phyloP scores from a whole-genome alignment of 2,797 vertebrate genomes.

The Ceyx erithaca region DNA sequence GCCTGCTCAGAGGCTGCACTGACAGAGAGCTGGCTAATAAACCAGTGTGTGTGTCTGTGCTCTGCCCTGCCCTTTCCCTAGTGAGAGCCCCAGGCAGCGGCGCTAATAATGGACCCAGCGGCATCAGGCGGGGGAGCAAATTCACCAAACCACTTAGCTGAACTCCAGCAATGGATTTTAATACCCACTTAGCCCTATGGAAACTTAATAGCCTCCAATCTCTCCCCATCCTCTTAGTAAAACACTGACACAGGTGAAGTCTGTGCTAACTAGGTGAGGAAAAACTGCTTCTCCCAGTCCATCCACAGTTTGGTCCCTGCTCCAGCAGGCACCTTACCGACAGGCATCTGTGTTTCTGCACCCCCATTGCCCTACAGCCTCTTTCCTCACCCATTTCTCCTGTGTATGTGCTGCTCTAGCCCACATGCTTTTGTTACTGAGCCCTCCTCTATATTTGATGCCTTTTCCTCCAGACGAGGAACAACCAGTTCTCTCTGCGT shows the following conservation, averaged over 20 bases:
- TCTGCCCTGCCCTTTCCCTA: fast-evolving
- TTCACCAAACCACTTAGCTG: conserved; percentile 9
- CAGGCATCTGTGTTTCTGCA: not conserved
- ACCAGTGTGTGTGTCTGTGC: fast-evolving
- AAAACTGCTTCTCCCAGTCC: not conserved
- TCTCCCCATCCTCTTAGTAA: not conserved
- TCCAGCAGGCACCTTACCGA: not conserved
- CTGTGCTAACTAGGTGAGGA: not conserved
- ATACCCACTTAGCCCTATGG: not conserved
- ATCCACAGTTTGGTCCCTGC: fast-evolving
- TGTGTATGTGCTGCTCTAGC: not conserved
- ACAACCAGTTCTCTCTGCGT: not conserved
- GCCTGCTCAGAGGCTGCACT: not conserved
- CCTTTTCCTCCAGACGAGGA: not conserved
- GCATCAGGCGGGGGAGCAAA: not conserved
- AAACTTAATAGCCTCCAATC: not conserved
- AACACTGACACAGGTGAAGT: not conserved
- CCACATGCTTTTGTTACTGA: not conserved
- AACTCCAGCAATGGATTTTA: not conserved
- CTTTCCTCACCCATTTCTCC: not conserved
- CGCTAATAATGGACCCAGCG: not conserved
- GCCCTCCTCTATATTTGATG: not conserved
- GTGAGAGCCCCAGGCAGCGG: not conserved
- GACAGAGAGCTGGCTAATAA: not conserved
- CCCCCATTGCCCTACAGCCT: not conserved